Evolutionary conservation across 2,797 vertebrate genomes (phyloP), one percentile per base, ranked within the genome.

Genomic region (Accipiter minullus): DNA sequence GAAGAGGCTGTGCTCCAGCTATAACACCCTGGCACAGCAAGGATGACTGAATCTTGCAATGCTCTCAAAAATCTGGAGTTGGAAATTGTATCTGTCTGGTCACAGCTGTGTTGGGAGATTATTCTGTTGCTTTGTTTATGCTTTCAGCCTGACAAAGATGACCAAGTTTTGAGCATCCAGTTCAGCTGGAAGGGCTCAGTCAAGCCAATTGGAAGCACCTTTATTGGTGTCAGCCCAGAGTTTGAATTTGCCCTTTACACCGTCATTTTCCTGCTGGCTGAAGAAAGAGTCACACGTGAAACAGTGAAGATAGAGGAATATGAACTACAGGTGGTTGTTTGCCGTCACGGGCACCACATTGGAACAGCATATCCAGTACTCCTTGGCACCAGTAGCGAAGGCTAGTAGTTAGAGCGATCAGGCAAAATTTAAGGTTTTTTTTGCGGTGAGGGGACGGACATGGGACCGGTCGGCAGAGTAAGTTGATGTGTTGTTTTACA

Each of bases 171-270:
- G 95, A 99, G 98, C 96, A 98, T 99, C 42, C 99, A 99, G 98
- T 99, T 99, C 98, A 98, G 98, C 97, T 99, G 98, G 98, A 98
- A 98, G 56, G 97, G 97, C 9, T 73, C 98, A 18, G 97, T 99
- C 68, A 99, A 99, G 91, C 98, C 99, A 0, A 95, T 98, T 5
- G 98, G 98, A 83, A 98, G 98, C 74, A 97, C 96, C 36, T 99
- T 99, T 84, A 97, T 98, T 18, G 98, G 98, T 13, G 98, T 98
- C 93, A 99, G 98, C 95, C 99, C 98, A 0, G 98, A 99, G 97
- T 99, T 99, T 11, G 98, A 99, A 93, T 98, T 99, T 96, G 98
- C 98, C 5, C 17, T 99, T 74, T 99, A 99, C 96, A 99, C 98
- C 29, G 38, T 99, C 36, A 27, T 98, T 92, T 99, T 99, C 96